phyloP scores from a whole-genome alignment of 2,797 vertebrate genomes.

The Pelochelys cantorii region DNA sequence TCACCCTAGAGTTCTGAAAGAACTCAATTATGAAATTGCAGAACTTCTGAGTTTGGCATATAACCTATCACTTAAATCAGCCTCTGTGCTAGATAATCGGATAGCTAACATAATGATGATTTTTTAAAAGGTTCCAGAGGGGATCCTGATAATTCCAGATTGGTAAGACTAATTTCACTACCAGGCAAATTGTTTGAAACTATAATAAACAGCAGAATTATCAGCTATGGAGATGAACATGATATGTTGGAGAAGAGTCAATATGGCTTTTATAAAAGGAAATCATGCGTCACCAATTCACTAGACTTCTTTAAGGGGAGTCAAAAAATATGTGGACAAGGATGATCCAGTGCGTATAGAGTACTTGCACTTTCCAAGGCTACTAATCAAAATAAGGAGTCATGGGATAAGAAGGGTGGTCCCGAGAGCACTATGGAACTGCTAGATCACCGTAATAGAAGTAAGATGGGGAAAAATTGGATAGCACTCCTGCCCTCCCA shows the following conservation, averaged over 20 bases:
- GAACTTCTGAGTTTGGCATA: too few relatives aligned
- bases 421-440: not conserved
- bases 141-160: not conserved
- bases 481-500: too few relatives aligned
- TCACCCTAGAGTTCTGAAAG: not conserved
- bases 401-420: not conserved
- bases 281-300: not conserved
- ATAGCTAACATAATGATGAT: not conserved
- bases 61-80: too few relatives aligned
- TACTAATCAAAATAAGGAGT: not conserved
- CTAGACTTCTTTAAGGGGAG: not conserved
- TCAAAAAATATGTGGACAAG: not conserved
- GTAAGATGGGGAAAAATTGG: too few relatives aligned
- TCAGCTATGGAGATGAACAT: not conserved
- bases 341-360: not conserved
- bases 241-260: not conserved
- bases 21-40: not conserved
- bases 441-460: too few relatives aligned
- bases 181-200: not conserved
- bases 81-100: not conserved
- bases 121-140: not conserved
- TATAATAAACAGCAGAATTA: not conserved
- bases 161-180: not conserved
- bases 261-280: not conserved
- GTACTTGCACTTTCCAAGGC: not conserved